Conservation (phyloP, 2,113 vertebrate genomes). For the Odocoileus virginianus region DNA sequence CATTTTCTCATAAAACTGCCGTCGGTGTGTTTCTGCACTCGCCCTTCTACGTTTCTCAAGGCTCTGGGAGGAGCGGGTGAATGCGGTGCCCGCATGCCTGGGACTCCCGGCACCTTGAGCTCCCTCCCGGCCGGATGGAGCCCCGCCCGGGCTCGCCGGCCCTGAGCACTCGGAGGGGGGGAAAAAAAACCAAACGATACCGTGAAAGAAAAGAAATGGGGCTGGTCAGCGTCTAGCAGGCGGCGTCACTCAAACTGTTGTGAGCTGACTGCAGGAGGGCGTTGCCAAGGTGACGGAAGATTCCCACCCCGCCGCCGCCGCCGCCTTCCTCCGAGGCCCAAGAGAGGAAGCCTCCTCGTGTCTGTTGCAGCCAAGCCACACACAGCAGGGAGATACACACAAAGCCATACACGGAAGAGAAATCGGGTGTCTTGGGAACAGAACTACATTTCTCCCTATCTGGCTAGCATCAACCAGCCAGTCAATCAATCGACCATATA, state of each 20-base stretch:
- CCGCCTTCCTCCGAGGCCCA: neutral
- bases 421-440: neutral
- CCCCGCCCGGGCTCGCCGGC: neutral
- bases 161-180: neutral
- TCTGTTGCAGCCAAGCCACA: neutral
- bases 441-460: neutral
- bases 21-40: constrained; percentile 57
- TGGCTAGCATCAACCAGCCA: neutral
- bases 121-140: neutral
- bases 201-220: neutral
- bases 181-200: neutral
- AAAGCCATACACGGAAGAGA: neutral
- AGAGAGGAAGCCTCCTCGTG: neutral
- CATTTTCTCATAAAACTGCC: constrained; percentile 85
- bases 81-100: neutral
- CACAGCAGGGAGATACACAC: neutral
- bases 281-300: constrained; percentile 40
- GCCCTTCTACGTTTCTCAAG: constrained; percentile 59
- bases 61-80: constrained; percentile 44
- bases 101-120: neutral
- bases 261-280: neutral
- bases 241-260: neutral
- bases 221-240: neutral
- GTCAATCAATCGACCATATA: neutral
- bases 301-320: neutral